Percentiles rank a stretch among this genome's conserved stretches.
These are phyloP conservation scores for Megatriorchis doriae DNA, from an alignment of 2,113 vertebrate genomes.

Conservation along the genomic window DNA sequence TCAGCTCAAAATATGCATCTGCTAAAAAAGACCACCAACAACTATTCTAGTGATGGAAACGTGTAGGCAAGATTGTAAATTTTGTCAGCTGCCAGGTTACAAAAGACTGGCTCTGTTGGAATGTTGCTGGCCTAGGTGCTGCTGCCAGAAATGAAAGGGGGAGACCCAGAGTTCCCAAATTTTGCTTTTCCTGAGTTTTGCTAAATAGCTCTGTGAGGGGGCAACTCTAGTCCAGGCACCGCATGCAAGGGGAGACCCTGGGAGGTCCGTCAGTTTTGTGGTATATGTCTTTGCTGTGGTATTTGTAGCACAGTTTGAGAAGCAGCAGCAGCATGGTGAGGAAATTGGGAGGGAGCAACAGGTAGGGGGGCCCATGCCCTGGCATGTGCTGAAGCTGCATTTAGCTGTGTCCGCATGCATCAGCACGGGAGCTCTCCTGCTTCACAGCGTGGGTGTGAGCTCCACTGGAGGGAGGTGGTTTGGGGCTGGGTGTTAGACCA, in stretches of 20 bases:
- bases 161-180: background rate
- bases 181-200: background rate
- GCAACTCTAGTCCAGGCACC: background rate
- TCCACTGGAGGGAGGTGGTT: background rate
- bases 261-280: background rate
- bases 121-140: background rate
- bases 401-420: rapidly evolving
- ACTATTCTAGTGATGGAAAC: background rate
- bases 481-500: background rate
- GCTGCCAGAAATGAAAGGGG: background rate
- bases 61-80: background rate
- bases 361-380: background rate
- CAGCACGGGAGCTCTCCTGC: background rate
- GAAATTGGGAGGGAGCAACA: background rate
- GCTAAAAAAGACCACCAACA: background rate
- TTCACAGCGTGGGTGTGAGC: background rate
- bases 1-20: background rate
- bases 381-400: rapidly evolving
- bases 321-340: background rate
- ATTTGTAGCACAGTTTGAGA: background rate
- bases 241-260: rapidly evolving
- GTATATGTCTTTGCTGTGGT: background rate
- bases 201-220: background rate
- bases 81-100: background rate
- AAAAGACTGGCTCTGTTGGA: background rate